Evolutionary conservation across 1,140 invertebrate species (phyloP).

Genomic region (Conopomorpha cramerella): DNA sequence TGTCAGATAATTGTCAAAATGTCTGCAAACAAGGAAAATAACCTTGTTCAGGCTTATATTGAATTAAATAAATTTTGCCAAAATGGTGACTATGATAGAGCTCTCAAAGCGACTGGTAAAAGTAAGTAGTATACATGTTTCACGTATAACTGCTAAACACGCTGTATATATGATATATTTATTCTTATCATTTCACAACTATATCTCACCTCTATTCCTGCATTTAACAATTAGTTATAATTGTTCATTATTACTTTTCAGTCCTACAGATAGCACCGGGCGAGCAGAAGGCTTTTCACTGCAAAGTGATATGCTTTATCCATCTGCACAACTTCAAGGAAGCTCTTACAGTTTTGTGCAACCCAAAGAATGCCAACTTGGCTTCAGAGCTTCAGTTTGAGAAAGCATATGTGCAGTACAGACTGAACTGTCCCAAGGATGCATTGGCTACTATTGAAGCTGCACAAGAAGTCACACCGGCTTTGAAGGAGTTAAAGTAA

Average conservation of each 20-base stretch:
- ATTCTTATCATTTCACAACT: no score
- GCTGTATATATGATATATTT: conserved; percentile 4
- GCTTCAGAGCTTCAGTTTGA: conserved; percentile 79
- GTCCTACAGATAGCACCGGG: conserved; percentile 79
- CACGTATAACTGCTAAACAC: no score
- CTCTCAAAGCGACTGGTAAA: conserved; percentile 86
- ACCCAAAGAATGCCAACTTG: conserved; percentile 63
- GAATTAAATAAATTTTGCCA: no score
- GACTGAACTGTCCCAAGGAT: conserved; percentile 83
- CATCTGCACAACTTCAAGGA: conserved; percentile 89
- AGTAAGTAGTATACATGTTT: no score
- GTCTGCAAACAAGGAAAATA: conserved; percentile 55
- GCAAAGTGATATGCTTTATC: no score
- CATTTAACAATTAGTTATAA: no score
- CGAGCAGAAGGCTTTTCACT: conserved; percentile 85
- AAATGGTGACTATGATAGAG: no score
- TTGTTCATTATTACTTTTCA: conserved; percentile 54
- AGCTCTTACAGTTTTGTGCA: conserved; percentile 77
- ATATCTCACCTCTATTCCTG: no score
- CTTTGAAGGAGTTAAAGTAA: conserved; percentile 75
- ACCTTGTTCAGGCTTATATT: conserved; percentile 50
- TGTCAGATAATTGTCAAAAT: conserved; percentile 58
- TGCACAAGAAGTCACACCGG: conserved; percentile 66
- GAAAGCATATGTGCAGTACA: conserved; percentile 92
- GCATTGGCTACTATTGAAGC: conserved; percentile 77